Conservation (phyloP, 2,888 invertebrate species). For the Drosophila mayaguana region DNA sequence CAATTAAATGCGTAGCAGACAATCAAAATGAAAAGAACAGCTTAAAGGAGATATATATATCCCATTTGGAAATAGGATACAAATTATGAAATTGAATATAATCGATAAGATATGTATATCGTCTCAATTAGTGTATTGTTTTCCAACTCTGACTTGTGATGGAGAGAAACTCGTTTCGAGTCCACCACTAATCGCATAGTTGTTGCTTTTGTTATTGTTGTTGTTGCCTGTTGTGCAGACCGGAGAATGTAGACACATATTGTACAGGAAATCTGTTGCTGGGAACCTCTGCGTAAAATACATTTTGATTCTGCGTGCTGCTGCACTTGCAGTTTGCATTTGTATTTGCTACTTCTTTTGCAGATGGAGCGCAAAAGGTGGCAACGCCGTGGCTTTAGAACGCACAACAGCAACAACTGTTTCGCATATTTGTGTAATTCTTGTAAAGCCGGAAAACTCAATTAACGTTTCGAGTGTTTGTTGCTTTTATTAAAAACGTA, state of each 20-base stretch:
- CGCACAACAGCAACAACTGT: slow-evolving; percentile 22
- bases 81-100: background rate
- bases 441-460: slow-evolving; percentile 74
- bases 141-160: background rate
- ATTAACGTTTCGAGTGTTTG: slow-evolving; percentile 69
- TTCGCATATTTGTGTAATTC: slow-evolving; percentile 57
- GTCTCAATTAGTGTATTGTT: slow-evolving; percentile 1
- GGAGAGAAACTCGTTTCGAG: background rate
- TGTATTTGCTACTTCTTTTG: background rate
- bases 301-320: slow-evolving; percentile 76
- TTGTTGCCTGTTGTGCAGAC: slow-evolving; percentile 55
- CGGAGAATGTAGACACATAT: slow-evolving; percentile 63
- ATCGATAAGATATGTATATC: slow-evolving; percentile 3
- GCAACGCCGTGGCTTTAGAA: slow-evolving; percentile 33
- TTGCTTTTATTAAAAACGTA: slow-evolving; percentile 59
- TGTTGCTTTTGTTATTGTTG: slow-evolving; percentile 51
- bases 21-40: background rate
- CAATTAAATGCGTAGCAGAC: background rate
- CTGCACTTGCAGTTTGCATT: slow-evolving; percentile 64
- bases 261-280: slow-evolving; percentile 79
- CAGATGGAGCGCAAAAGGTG: slow-evolving; percentile 33
- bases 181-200: slow-evolving; percentile 29
- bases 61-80: background rate
- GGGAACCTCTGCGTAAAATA: slow-evolving; percentile 59
- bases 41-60: background rate